phyloP scores from a whole-genome alignment of 2,888 invertebrate genomes.

The Lagria hirta region DNA sequence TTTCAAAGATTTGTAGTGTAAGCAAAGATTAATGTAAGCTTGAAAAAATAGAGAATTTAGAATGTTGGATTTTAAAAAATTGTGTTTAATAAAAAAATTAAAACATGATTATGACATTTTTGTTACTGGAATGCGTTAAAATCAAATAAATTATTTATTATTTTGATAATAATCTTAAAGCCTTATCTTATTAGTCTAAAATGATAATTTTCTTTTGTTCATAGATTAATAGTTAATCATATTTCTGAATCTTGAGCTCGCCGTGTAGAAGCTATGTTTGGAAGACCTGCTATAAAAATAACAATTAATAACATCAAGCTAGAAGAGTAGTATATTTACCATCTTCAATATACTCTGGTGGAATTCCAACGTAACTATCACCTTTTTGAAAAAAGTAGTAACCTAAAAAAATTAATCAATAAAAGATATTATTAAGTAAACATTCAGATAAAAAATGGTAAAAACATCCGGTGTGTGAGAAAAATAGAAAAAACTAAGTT shows the following conservation, averaged over 20 bases:
- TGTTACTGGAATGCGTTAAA: too few relatives aligned
- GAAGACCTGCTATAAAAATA: constrained; percentile 2
- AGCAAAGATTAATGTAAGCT: too few relatives aligned
- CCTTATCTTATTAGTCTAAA: neutral
- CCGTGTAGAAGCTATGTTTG: neutral
- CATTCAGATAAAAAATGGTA: too few relatives aligned
- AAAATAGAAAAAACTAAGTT: neutral
- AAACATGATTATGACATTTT: too few relatives aligned
- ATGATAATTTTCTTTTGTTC: too few relatives aligned
- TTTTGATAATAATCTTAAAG: constrained; percentile 1
- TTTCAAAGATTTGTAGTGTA: too few relatives aligned
- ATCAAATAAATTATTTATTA: constrained; percentile 1
- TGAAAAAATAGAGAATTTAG: neutral
- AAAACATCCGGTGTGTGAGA: too few relatives aligned
- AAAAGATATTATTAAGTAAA: too few relatives aligned
- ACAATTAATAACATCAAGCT: neutral
- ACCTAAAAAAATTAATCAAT: constrained; percentile 13
- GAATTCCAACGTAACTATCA: constrained; percentile 21
- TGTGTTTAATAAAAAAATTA: too few relatives aligned
- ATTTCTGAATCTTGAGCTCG: neutral
- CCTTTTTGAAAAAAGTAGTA: constrained; percentile 24
- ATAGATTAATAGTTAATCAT: neutral
- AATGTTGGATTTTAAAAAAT: neutral
- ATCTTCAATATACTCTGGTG: constrained; percentile 22
- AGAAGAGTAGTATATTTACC: constrained; percentile 9